Base-by-base conservation (phyloP, 2,113 vertebrate species). In the Probosciger aterrimus region DNA sequence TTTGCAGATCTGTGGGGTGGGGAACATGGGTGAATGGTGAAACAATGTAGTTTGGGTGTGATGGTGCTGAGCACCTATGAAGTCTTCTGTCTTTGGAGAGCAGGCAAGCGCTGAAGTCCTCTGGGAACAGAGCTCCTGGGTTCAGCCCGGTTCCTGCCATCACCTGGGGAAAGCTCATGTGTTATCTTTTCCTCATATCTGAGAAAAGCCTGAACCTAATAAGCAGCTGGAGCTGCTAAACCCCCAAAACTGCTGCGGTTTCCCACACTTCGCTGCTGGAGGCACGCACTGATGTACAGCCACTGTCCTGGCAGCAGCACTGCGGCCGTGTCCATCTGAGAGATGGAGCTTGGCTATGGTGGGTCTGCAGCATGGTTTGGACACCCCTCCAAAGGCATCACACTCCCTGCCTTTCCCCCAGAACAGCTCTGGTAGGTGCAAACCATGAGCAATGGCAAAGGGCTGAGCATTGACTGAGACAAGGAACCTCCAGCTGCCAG, bases 291-390 rank as follows among this genome's bases (percentile, higher is more conserved):
- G 16, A 35, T 39, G 13, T 25, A 18, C 39, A 70, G 46, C 11
- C 44, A 7, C 30, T 2, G 1, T 5, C 6, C 50, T 22, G 44
- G 59, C 63, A 92, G 75, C 24, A 37, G 44, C 39, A 30, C 20
- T 0, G 0, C 1, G 0, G 2, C 23, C 0, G 0, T 18, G 46
- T n/a, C 67, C 67, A 10, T 22, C 52, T 69, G 44, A 59, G 22
- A 53, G 25, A 46, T 5, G 22, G 31, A 49, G 25, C 31, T 50
- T 41, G 44, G 47, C 75, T 60, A 0, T 2, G 14, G 31, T 0
- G 0, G 20, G 18, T 39, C 11, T 60, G 62, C 52, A 52, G n/a
- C 14, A 9, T 0, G 13, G 12, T 9, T 24, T 57, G 53, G 27
- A 44, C 57, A 68, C 7, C n/a, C 15, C 63, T 76, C 24, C 19